These are phyloP conservation scores for Amphilophus citrinellus DNA, from an alignment of 2,113 vertebrate species.

Conservation along the genomic window DNA sequence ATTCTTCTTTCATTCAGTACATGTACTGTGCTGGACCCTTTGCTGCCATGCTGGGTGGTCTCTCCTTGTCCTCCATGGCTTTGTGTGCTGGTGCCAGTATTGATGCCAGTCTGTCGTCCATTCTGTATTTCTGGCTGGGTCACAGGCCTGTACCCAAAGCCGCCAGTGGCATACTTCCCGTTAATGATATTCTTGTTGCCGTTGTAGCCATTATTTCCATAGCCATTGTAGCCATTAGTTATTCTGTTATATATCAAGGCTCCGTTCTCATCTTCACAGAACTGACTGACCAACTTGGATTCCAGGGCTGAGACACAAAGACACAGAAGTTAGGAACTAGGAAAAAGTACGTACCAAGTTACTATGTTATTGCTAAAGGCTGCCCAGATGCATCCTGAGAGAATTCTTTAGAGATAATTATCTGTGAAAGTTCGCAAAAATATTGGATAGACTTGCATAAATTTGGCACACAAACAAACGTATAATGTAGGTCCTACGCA, in stretches of 20 bases:
- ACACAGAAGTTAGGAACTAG: neutral
- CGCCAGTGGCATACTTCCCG: conserved; percentile 56
- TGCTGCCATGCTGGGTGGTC: conserved; percentile 11
- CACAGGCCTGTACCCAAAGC: conserved; percentile 52
- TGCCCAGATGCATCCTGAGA: neutral
- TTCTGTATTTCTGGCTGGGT: conserved; percentile 74
- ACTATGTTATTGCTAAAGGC: neutral
- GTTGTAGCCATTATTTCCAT: conserved; percentile 60
- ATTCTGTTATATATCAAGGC: conserved; percentile 82
- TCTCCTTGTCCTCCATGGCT: conserved; percentile 14
- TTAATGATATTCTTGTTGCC: conserved; percentile 52
- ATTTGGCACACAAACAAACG: neutral
- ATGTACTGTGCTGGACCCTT: conserved; percentile 48
- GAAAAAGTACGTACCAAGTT: neutral
- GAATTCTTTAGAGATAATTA: neutral
- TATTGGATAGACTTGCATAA: neutral
- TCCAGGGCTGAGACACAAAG: conserved; percentile 83
- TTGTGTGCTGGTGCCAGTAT: conserved; percentile 7
- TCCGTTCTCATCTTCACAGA: conserved; percentile 90
- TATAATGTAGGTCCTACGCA: neutral
- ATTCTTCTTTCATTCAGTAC: conserved; percentile 23
- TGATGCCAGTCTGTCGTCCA: conserved; percentile 24
- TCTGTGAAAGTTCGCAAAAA: neutral
- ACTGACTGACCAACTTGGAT: conserved; percentile 89
- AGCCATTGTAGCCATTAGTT: conserved; percentile 75